phyloP scores from a whole-genome alignment of 2,113 vertebrate species.

The Rhinoptilus africanus region DNA sequence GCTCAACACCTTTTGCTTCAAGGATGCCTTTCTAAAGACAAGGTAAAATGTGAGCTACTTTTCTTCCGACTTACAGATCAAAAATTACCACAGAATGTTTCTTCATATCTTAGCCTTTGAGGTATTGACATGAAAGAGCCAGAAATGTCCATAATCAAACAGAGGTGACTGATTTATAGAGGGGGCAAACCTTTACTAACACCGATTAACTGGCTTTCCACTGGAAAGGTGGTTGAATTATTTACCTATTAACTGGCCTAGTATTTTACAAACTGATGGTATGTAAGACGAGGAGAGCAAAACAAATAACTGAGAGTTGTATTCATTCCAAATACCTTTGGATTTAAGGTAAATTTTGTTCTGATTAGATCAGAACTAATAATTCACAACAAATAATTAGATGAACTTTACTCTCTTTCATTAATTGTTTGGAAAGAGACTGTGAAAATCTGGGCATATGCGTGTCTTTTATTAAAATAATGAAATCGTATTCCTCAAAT shows the following conservation, averaged over 20 bases:
- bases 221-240: constrained; percentile 74
- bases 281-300: constrained; percentile 61
- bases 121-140: constrained; percentile 70
- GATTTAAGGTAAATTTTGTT: constrained; percentile 43
- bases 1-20: constrained; percentile 93
- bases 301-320: constrained; percentile 56
- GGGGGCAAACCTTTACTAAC: constrained; percentile 69
- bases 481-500: not conserved
- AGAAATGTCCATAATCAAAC: constrained; percentile 76
- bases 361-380: constrained; percentile 29
- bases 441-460: not conserved
- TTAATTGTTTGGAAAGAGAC: not conserved
- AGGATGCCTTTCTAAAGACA: constrained; percentile 90
- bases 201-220: constrained; percentile 70
- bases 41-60: constrained; percentile 78
- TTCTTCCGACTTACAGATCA: constrained; percentile 42
- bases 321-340: constrained; percentile 59
- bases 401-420: not conserved
- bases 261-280: constrained; percentile 69
- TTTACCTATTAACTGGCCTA: constrained; percentile 74
- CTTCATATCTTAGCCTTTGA: constrained; percentile 60
- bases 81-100: constrained; percentile 52
- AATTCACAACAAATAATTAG: not conserved
- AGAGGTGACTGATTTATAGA: constrained; percentile 78
- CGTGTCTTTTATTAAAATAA: not conserved